A percentile compares a stretch with the other conserved stretches of the same genome.
Evolutionary conservation across 2,113 vertebrate genomes (phyloP).

Genomic region (Miniopterus natalensis): DNA sequence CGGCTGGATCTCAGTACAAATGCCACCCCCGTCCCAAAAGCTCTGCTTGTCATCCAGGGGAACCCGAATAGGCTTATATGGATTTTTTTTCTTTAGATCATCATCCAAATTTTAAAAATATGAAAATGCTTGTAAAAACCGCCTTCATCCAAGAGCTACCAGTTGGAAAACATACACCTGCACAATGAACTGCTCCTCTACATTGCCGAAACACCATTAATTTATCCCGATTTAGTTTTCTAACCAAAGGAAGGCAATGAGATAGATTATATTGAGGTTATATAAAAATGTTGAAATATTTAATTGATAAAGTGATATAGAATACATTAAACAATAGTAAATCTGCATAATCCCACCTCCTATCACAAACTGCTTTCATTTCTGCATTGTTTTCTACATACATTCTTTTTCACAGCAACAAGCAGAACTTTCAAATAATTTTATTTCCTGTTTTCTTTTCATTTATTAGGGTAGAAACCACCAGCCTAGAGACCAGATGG

Average conservation of each 20-base stretch:
- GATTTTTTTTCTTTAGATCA: not conserved
- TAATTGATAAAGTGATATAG: not conserved
- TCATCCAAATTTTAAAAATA: not conserved
- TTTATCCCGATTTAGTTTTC: not conserved
- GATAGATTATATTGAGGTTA: not conserved
- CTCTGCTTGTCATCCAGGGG: not conserved
- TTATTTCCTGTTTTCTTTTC: not conserved
- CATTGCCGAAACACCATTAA: not conserved
- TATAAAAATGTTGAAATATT: not conserved
- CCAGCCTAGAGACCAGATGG: not conserved
- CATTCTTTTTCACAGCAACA: not conserved
- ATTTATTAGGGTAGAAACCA: not conserved
- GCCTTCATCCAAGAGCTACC: not conserved
- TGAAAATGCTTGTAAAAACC: not conserved
- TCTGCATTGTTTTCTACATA: not conserved
- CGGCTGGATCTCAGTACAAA: not conserved
- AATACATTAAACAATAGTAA: not conserved
- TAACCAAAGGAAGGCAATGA: not conserved
- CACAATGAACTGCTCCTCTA: not conserved
- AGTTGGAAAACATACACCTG: not conserved
- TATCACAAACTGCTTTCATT: not conserved
- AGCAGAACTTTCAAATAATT: conserved; percentile 16
- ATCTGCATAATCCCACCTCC: not conserved
- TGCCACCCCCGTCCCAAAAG: not conserved
- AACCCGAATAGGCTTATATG: not conserved